phyloP scores from a whole-genome alignment of 2,797 vertebrate genomes.

The Microctenopoma steveboyesi region DNA sequence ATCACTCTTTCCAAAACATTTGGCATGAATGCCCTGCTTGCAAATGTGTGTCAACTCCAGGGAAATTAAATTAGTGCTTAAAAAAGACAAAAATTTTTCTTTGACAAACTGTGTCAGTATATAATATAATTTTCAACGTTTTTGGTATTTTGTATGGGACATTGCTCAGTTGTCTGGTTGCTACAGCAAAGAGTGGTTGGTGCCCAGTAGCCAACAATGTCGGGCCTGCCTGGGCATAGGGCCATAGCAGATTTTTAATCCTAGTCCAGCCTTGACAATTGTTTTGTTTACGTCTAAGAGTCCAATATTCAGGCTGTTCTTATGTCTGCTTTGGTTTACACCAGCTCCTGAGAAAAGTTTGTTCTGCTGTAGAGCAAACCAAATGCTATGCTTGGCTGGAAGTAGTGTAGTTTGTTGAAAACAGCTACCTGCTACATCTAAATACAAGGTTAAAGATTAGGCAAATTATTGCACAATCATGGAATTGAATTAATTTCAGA shows the following conservation, averaged over 20 bases:
- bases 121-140: background rate
- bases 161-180: background rate
- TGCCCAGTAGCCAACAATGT: background rate
- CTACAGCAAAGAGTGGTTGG: background rate
- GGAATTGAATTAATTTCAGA: too few species aligned
- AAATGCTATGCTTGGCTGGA: background rate
- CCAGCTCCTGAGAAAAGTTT: background rate
- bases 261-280: background rate
- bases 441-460: background rate
- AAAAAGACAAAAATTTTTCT: background rate
- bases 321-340: background rate
- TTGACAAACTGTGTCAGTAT: too few species aligned
- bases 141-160: background rate
- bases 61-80: background rate
- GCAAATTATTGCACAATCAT: too few species aligned
- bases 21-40: too few species aligned
- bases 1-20: too few species aligned
- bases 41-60: background rate
- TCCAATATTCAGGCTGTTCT: background rate
- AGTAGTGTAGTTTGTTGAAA: background rate
- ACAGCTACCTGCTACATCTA: background rate
- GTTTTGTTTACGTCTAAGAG: too few species aligned
- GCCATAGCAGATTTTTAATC: background rate
- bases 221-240: background rate
- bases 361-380: background rate